Evolutionary conservation across 2,888 invertebrate species (phyloP).

Genomic region (Heliconius aoede): DNA sequence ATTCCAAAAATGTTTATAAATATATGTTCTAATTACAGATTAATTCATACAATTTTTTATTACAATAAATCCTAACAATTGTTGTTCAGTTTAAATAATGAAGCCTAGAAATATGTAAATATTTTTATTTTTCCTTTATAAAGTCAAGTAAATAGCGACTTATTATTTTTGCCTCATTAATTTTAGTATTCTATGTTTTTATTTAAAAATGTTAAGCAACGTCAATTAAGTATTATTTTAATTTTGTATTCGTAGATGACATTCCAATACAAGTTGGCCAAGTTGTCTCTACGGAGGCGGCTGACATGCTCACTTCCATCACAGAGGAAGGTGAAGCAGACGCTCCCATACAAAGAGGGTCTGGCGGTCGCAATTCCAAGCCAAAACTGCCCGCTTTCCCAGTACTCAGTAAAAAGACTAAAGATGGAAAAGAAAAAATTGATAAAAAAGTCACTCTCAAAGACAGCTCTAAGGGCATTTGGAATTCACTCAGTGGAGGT

Average conservation of each 20-base stretch:
- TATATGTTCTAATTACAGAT: constrained; percentile 24
- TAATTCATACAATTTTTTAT: constrained; percentile 14
- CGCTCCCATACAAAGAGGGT: constrained; percentile 80
- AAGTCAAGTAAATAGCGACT: background rate
- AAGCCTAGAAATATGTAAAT: constrained; percentile 30
- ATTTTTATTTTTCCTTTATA: constrained; percentile 9
- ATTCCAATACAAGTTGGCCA: constrained; percentile 92
- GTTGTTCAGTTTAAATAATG: constrained; percentile 27
- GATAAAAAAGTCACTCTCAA: constrained; percentile 77
- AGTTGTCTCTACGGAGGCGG: constrained; percentile 83
- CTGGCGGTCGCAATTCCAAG: constrained; percentile 80
- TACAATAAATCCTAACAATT: constrained; percentile 17
- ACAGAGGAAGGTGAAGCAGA: constrained; percentile 86
- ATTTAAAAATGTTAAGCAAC: background rate
- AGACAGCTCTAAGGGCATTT: constrained; percentile 77
- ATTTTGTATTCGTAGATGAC: constrained; percentile 85
- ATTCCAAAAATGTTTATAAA: background rate
- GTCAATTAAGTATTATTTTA: background rate
- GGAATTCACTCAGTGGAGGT: constrained; percentile 75
- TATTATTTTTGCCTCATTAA: background rate
- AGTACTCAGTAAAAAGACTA: constrained; percentile 86
- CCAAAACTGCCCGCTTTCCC: constrained; percentile 85
- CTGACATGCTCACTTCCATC: constrained; percentile 85
- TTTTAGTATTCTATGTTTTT: background rate
- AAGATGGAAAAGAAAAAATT: constrained; percentile 79